A percentile compares a stretch with the other conserved stretches of the same genome.
Evolutionary conservation across 2,888 invertebrate genomes (phyloP).

Genomic region (Epinotia ramella): DNA sequence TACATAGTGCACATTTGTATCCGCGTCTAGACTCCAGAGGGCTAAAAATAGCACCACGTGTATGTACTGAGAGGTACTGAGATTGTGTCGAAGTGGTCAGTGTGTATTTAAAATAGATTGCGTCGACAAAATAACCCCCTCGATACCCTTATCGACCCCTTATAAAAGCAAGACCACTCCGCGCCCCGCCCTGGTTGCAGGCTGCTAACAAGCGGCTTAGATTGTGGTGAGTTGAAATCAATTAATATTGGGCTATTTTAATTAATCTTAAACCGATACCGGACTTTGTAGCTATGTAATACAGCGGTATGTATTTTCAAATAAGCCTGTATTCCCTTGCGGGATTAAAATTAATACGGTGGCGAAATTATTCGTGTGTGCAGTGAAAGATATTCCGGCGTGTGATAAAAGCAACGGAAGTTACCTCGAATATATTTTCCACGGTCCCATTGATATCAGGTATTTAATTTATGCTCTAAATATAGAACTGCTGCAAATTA

Average conservation of each 20-base stretch:
- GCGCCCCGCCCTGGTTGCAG: constrained; percentile 20
- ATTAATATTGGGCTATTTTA: background rate
- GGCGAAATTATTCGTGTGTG: background rate
- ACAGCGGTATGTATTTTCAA: background rate
- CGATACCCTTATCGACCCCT: constrained; percentile 4
- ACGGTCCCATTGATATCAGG: background rate
- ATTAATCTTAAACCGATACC: background rate
- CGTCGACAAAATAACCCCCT: constrained; percentile 41
- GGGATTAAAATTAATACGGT: background rate
- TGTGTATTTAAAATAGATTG: constrained; percentile 26
- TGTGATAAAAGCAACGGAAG: background rate
- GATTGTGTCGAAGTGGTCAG: constrained; percentile 7
- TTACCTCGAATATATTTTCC: background rate
- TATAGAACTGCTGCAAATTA: background rate
- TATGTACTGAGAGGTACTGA: constrained; percentile 19
- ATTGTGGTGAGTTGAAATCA: constrained; percentile 38
- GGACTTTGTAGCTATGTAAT: background rate
- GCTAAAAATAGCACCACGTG: constrained; percentile 41
- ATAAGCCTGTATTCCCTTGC: background rate
- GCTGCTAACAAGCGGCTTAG: constrained; percentile 14
- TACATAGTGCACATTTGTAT: constrained; percentile 15
- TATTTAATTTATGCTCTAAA: background rate
- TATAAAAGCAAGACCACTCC: constrained; percentile 39
- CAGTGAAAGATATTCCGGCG: background rate
- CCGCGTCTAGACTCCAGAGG: constrained; percentile 31